A percentile compares a stretch with the other conserved stretches of the same genome.
Conservation (phyloP, 2,888 invertebrate genomes). For the Lasioglossum oenotherae region DNA sequence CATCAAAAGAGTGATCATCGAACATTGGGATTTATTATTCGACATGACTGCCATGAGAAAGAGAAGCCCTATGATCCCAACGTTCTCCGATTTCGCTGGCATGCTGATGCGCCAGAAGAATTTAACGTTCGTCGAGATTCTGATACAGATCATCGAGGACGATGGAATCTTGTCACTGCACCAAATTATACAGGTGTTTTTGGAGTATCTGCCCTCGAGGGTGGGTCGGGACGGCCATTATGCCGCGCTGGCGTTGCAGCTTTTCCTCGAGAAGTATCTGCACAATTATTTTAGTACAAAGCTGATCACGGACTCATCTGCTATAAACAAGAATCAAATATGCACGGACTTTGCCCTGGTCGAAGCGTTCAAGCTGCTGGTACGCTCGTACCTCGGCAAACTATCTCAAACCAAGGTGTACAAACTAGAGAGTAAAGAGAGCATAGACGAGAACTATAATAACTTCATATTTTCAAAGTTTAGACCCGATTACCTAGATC, state of each 20-base stretch:
- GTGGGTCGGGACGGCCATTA: slow-evolving; percentile 85
- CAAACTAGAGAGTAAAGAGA: slow-evolving; percentile 68
- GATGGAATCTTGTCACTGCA: slow-evolving; percentile 83
- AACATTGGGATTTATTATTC: slow-evolving; percentile 85
- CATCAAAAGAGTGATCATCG: slow-evolving; percentile 82
- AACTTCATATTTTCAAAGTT: slow-evolving; percentile 84
- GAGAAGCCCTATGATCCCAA: slow-evolving; percentile 80
- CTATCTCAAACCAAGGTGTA: slow-evolving; percentile 81
- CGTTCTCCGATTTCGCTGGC: slow-evolving; percentile 86
- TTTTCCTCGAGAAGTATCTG: slow-evolving; percentile 81
- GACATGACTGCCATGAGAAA: slow-evolving; percentile 83
- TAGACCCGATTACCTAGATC: slow-evolving; percentile 85
- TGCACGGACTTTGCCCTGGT: slow-evolving; percentile 83
- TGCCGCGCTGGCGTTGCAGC: slow-evolving; percentile 81
- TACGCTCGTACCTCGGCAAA: slow-evolving; percentile 87
- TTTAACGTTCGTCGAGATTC: slow-evolving; percentile 84
- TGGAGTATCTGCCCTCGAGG: slow-evolving; percentile 89
- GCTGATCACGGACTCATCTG: slow-evolving; percentile 61
- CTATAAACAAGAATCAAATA: slow-evolving; percentile 75
- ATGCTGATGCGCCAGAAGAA: slow-evolving; percentile 85
- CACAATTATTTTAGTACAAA: slow-evolving; percentile 75
- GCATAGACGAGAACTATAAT: slow-evolving; percentile 69
- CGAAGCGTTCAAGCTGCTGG: slow-evolving; percentile 87
- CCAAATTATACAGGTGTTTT: slow-evolving; percentile 86
- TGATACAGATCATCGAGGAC: slow-evolving; percentile 84